phyloP scores from a whole-genome alignment of 2,113 vertebrate species.

The Ranitomeya imitator region DNA sequence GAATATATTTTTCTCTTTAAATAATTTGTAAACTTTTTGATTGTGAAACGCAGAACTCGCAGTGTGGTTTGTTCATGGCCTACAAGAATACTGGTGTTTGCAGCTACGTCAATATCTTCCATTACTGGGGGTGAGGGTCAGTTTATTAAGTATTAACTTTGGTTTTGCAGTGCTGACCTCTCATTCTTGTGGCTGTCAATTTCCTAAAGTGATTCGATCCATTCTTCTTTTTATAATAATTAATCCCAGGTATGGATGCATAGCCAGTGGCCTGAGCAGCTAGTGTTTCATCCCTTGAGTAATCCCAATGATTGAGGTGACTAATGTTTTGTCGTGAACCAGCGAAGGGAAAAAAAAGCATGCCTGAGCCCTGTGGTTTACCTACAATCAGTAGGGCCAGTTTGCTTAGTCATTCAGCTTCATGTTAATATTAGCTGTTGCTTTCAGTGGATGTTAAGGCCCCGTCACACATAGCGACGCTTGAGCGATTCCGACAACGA shows the following conservation, averaged over 20 bases:
- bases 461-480: too few relatives aligned
- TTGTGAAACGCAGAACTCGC: background rate
- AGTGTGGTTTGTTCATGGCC: slow-evolving; percentile 27
- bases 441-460: slow-evolving; percentile 4
- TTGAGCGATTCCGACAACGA: too few relatives aligned
- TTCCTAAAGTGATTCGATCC: slow-evolving; percentile 36
- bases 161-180: slow-evolving; percentile 29
- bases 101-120: slow-evolving; percentile 37
- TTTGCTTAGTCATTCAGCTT: slow-evolving; percentile 33
- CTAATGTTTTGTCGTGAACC: slow-evolving; percentile 56
- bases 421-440: slow-evolving; percentile 17
- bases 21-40: background rate
- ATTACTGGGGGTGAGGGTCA: background rate
- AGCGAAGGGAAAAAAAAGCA: background rate
- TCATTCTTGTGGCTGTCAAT: slow-evolving; percentile 46
- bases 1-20: background rate
- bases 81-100: slow-evolving; percentile 8
- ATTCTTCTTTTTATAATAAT: slow-evolving; percentile 49
- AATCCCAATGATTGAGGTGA: slow-evolving; percentile 53
- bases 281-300: slow-evolving; percentile 52
- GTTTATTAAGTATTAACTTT: slow-evolving; percentile 37
- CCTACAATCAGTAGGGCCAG: slow-evolving; percentile 24
- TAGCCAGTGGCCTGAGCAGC: slow-evolving; percentile 30
- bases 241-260: slow-evolving; percentile 48
- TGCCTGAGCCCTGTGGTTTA: slow-evolving; percentile 27